These are phyloP conservation scores for Limnephilus marmoratus DNA, from an alignment of 2,888 invertebrate genomes.

Conservation along the genomic window DNA sequence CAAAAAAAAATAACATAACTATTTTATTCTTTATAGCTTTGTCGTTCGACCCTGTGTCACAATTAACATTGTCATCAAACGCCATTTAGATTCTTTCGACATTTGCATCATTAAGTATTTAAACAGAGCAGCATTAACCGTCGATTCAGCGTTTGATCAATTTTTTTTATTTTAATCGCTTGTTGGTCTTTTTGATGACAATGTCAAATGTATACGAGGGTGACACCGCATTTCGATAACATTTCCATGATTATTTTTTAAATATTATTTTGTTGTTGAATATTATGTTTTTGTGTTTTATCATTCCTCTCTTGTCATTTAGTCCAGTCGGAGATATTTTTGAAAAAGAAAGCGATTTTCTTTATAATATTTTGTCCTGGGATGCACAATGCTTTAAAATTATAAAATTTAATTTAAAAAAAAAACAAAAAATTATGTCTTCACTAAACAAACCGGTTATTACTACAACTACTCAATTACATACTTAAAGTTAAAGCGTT, in stretches of 20 bases:
- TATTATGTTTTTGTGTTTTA: slow-evolving; percentile 54
- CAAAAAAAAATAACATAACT: not conserved
- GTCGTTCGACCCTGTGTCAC: not conserved
- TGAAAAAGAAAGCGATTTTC: slow-evolving; percentile 39
- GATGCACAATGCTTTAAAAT: slow-evolving; percentile 66
- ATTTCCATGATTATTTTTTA: slow-evolving; percentile 30
- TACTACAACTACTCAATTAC: not conserved
- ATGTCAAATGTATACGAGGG: not conserved
- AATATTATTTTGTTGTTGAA: slow-evolving; percentile 46
- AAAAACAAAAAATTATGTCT: not conserved
- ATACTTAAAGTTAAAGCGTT: not conserved
- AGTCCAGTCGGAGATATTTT: slow-evolving; percentile 63
- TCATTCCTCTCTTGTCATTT: slow-evolving; percentile 64
- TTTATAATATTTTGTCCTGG: slow-evolving; percentile 69
- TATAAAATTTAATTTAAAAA: slow-evolving; percentile 12
- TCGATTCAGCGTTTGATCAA: not conserved
- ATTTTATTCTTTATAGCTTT: not conserved
- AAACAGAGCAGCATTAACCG: not conserved
- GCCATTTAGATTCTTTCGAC: not conserved
- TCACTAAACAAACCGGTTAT: not conserved
- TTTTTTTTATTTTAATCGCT: too few relatives aligned
- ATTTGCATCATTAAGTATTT: not conserved
- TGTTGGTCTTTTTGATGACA: not conserved
- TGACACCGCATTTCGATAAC: slow-evolving; percentile 17
- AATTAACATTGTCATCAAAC: not conserved